A percentile compares a stretch with the other conserved stretches of the same genome.
phyloP scores from a whole-genome alignment of 2,888 invertebrate genomes.

The Chaitophorus viminalis region DNA sequence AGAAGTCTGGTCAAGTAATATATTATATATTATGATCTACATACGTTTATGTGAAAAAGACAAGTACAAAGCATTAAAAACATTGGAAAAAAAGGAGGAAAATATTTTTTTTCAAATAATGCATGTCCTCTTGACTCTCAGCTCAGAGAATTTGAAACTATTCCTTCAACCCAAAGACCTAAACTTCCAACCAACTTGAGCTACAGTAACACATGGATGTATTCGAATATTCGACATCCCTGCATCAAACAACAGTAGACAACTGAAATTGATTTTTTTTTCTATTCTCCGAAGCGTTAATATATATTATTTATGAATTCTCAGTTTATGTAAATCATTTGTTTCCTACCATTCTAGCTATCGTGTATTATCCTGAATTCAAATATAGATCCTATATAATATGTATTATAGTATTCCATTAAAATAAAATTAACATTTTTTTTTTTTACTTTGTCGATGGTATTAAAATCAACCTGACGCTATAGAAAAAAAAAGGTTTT shows the following conservation, averaged over 20 bases:
- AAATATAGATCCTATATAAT: background rate
- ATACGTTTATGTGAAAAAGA: too few species aligned
- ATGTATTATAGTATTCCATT: background rate
- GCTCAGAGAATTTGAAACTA: too few species aligned
- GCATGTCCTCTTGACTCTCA: too few species aligned
- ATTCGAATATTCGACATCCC: too few species aligned
- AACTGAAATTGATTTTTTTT: background rate
- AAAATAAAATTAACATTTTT: slow-evolving; percentile 2
- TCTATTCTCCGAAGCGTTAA: background rate
- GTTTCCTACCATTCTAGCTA: background rate
- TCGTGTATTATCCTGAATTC: background rate
- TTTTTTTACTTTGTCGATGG: background rate
- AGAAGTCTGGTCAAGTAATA: too few species aligned
- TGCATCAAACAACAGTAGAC: background rate
- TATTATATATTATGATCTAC: too few species aligned
- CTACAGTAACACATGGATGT: too few species aligned
- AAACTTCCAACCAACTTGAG: too few species aligned
- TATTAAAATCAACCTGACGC: background rate
- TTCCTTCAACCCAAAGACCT: too few species aligned
- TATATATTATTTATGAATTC: background rate
- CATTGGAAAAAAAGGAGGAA: too few species aligned
- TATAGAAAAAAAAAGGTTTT: background rate
- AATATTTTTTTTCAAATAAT: too few species aligned
- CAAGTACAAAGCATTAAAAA: too few species aligned
- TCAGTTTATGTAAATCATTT: background rate